phyloP scores from a whole-genome alignment of 2,113 vertebrate species.

The Amblyopsis rosae region DNA sequence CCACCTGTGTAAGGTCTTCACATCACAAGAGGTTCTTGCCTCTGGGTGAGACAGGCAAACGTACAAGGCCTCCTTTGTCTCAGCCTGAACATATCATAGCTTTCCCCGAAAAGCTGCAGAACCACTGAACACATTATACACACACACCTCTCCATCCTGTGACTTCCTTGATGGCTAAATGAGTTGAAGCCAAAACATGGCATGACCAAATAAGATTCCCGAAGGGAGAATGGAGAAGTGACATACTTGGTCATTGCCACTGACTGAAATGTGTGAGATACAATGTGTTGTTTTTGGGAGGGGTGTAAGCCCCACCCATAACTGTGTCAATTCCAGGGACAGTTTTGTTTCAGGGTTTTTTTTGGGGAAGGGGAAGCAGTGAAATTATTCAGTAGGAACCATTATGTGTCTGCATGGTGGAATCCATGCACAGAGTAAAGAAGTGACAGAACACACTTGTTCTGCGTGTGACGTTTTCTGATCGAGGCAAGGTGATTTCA shows the following conservation, averaged over 20 bases:
- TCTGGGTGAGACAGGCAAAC: slow-evolving; percentile 42
- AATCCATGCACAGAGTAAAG: slow-evolving; percentile 54
- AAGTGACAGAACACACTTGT: slow-evolving; percentile 43
- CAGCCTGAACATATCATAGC: slow-evolving; percentile 24
- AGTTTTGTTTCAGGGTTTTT: slow-evolving; percentile 20
- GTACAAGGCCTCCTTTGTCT: slow-evolving; percentile 46
- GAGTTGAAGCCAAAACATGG: slow-evolving; percentile 53
- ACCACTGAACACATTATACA: slow-evolving; percentile 34
- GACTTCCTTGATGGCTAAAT: slow-evolving; percentile 25
- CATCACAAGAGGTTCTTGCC: not conserved
- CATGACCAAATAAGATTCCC: slow-evolving; percentile 48
- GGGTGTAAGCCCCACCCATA: not conserved
- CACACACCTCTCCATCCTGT: slow-evolving; percentile 34
- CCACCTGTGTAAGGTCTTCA: slow-evolving; percentile 1
- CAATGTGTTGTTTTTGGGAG: slow-evolving; percentile 8
- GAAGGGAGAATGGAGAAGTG: slow-evolving; percentile 7
- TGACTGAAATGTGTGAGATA: slow-evolving; percentile 12
- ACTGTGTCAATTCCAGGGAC: not conserved
- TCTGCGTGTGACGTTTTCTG: slow-evolving; percentile 55
- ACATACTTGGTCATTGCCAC: not conserved
- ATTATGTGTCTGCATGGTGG: slow-evolving; percentile 45
- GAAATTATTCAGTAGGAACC: slow-evolving; percentile 27
- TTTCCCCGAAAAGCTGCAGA: slow-evolving; percentile 23
- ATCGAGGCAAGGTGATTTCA: not conserved
- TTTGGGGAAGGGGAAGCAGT: slow-evolving; percentile 6